These are phyloP conservation scores for Brachionichthys hirsutus DNA, from an alignment of 2,113 vertebrate genomes.

Conservation along the genomic window DNA sequence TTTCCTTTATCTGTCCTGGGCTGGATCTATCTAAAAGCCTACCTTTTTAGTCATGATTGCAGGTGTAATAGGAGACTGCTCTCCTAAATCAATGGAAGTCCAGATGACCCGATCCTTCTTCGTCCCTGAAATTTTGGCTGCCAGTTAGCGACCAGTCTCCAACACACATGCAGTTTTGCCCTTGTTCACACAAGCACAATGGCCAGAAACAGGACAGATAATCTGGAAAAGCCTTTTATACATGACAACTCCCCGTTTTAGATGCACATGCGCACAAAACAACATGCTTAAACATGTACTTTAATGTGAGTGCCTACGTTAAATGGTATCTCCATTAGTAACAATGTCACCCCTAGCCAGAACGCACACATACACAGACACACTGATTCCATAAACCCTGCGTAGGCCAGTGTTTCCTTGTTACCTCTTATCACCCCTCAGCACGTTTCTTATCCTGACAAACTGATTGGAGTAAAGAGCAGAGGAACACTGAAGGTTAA, in stretches of 20 bases:
- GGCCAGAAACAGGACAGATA: constrained; percentile 28
- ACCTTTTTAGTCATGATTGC: constrained; percentile 67
- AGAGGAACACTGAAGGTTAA: constrained; percentile 51
- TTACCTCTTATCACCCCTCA: constrained; percentile 52
- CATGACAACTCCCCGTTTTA: constrained; percentile 20
- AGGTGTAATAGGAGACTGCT: constrained; percentile 33
- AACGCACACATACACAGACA: constrained; percentile 11
- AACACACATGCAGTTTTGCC: constrained; percentile 10
- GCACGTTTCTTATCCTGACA: constrained; percentile 50
- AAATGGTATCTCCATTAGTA: constrained; percentile 14
- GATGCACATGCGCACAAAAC: constrained; percentile 32
- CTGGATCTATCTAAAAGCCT: constrained; percentile 1
- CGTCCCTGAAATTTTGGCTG: constrained; percentile 61
- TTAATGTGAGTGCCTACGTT: constrained; percentile 4
- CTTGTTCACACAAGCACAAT: constrained; percentile 8
- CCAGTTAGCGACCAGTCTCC: constrained; percentile 18
- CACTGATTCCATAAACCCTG: constrained; percentile 21
- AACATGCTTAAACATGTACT: constrained; percentile 1
- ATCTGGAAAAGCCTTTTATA: constrained; percentile 50
- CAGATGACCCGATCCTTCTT: constrained; percentile 62
- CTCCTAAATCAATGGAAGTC: constrained; percentile 71
- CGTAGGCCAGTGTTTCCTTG: constrained; percentile 13
- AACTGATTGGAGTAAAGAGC: constrained; percentile 40
- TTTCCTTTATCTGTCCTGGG: too few species aligned
- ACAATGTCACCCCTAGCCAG: constrained; percentile 58